Percentiles rank a stretch among this genome's conserved stretches.
Evolutionary conservation across 2,888 invertebrate genomes (phyloP).

Genomic region (Osedax frankpressi): DNA sequence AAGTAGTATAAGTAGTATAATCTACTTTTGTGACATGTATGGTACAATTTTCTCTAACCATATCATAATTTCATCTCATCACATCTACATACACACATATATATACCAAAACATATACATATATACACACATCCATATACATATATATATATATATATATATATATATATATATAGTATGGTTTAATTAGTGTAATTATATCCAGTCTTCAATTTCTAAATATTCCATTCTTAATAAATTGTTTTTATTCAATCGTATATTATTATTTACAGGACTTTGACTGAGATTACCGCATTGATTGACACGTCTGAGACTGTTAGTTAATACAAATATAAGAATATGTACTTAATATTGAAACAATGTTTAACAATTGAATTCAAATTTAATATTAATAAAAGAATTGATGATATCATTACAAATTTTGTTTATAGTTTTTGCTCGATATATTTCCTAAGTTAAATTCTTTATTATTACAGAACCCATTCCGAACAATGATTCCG

Average conservation of each 20-base stretch:
- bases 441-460: no score
- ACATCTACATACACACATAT: not conserved
- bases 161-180: constrained; percentile 9
- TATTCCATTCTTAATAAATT: no score
- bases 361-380: constrained; percentile 6
- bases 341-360: no score
- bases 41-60: no score
- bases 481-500: constrained; percentile 50
- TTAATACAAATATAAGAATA: no score
- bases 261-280: constrained; percentile 51
- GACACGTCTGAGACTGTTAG: constrained; percentile 55
- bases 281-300: constrained; percentile 56
- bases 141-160: constrained; percentile 9
- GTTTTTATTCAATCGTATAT: no score
- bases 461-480: constrained; percentile 24
- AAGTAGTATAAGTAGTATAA: no score
- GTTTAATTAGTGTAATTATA: not conserved
- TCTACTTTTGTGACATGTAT: no score
- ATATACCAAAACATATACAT: not conserved
- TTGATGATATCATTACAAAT: no score
- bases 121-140: not conserved
- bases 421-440: no score
- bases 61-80: not conserved
- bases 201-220: no score
- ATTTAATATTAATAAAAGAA: no score